These are phyloP conservation scores for Pipistrellus kuhlii DNA, from an alignment of 2,797 vertebrate species.

Conservation along the genomic window DNA sequence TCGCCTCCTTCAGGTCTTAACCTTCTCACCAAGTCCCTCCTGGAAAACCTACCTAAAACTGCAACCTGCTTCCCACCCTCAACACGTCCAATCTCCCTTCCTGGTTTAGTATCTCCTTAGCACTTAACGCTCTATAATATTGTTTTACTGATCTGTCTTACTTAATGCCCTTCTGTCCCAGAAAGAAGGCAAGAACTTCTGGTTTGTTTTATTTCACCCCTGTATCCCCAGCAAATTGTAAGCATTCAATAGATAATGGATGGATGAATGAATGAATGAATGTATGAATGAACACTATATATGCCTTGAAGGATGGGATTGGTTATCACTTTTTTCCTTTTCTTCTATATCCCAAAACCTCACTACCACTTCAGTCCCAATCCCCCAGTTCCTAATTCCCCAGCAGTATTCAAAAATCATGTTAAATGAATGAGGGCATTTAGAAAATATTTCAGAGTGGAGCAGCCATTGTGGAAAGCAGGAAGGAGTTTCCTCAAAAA, in stretches of 20 bases:
- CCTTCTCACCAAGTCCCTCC: not conserved
- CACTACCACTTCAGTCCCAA: not conserved
- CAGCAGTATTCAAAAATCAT: not conserved
- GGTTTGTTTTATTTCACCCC: not conserved
- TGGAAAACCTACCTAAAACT: not conserved
- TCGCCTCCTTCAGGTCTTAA: not conserved
- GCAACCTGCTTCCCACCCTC: not conserved
- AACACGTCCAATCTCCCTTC: not conserved
- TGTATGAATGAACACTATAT: not conserved
- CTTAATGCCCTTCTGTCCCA: not conserved
- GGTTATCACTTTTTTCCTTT: not conserved
- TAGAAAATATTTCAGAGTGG: not conserved
- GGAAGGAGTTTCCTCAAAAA: too few relatives aligned
- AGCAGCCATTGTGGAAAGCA: too few relatives aligned
- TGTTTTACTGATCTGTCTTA: not conserved
- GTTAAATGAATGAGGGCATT: not conserved
- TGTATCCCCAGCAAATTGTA: not conserved
- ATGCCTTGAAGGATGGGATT: not conserved
- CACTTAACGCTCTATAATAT: not conserved
- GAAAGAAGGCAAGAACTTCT: not conserved
- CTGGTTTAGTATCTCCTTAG: slow-evolving; percentile 1
- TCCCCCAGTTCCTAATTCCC: not conserved
- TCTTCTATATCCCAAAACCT: not conserved
- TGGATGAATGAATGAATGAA: not conserved
- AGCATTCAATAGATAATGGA: not conserved